Percentiles rank a stretch among this genome's conserved stretches.
phyloP scores from a whole-genome alignment of 2,797 vertebrate genomes.

The Gymnothorax reevesii region DNA sequence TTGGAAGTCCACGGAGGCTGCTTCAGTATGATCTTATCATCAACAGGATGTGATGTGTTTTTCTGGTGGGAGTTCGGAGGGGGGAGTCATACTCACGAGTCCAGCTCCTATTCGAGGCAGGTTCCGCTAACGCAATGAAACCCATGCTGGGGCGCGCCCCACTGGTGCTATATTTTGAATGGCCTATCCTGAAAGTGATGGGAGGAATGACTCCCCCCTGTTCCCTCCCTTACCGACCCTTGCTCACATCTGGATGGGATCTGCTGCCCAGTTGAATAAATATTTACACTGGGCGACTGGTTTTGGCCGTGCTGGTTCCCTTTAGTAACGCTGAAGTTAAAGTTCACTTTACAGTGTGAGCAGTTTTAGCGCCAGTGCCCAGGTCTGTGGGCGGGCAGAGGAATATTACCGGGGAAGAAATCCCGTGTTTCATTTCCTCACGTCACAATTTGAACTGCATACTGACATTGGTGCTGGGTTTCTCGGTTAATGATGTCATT shows the following conservation, averaged over 20 bases:
- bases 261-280: conserved; percentile 23
- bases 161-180: not conserved
- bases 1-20: not conserved
- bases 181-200: conserved; percentile 55
- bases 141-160: conserved; percentile 34
- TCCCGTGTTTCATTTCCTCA: not conserved
- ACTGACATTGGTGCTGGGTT: not conserved
- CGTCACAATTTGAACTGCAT: not conserved
- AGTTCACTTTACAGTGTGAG: not conserved
- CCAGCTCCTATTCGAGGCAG: not conserved
- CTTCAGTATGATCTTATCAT: not conserved
- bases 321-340: not conserved
- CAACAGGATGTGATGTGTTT: not conserved
- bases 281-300: conserved; percentile 34
- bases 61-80: not conserved
- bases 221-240: conserved; percentile 14
- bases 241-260: conserved; percentile 53
- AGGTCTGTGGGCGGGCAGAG: not conserved
- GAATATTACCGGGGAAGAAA: not conserved
- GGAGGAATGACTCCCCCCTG: conserved; percentile 43
- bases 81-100: not conserved
- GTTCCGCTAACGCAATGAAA: conserved; percentile 56
- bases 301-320: conserved; percentile 16
- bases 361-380: not conserved
- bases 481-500: not conserved